Evolutionary conservation across 2,797 vertebrate genomes (phyloP), one percentile per base, ranked within the genome.

Genomic region (Todus mexicanus): DNA sequence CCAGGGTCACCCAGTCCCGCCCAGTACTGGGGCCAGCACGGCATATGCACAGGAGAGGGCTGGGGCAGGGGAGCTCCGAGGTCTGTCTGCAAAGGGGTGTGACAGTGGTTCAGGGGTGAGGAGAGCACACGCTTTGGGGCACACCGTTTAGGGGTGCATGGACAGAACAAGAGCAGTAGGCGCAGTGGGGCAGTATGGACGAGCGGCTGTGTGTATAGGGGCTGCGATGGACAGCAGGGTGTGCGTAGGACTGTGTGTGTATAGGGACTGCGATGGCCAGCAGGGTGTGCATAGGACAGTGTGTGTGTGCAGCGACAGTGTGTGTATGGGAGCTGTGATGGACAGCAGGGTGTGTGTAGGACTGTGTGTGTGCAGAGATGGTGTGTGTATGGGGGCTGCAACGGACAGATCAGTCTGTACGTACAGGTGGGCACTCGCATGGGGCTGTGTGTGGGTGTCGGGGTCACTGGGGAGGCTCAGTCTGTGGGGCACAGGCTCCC

Each of bases 41-140:
- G 38, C 6, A 20, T 1, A 1, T 5, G 53, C 0, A 5, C 56
- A 10, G 40, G 27, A 68, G 43, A 31, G 23, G n/a, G 26, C 69
- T 77, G 53, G 16, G 29, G 23, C 66, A 38, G 31, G 61, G 43
- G 6, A 70, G 56, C 72, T 54, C 37, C 0, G 0, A 64, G 64
- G 7, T 56, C 48, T 43, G 16, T 4, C 3, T 3, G 42, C 51
- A 31, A 29, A 65, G 57, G 22, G 37, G 4, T 5, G 12, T 8
- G 31, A 1, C 48, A 5, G 64, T 0, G 1, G 13, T 11, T 48
- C 1, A 0, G 5, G 19, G 19, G 6, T 31, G 48, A 19, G 14
- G 38, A 35, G 56, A 37, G 16, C 42, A 45, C 53, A 6, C 9
- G 0, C 23, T 21, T 35, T 14, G 77, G 48, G 61, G n/a, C 37